Evolutionary conservation across 2,888 invertebrate species (phyloP).

Genomic region (Pandemis cinnamomeana): DNA sequence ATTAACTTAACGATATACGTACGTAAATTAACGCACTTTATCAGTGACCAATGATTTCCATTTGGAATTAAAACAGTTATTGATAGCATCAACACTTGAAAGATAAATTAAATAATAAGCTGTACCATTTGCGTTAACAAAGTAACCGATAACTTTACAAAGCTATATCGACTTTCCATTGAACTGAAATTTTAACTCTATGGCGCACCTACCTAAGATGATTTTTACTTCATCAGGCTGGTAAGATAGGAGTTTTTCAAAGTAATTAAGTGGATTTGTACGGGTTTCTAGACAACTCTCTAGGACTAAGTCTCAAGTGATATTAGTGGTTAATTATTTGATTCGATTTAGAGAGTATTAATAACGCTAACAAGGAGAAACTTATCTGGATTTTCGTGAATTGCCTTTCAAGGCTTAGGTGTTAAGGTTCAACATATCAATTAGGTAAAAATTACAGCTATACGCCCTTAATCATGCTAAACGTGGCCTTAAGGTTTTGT

Average conservation of each 20-base stretch:
- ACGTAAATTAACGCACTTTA: background rate
- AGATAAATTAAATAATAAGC: background rate
- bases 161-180: background rate
- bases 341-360: background rate
- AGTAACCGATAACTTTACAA: background rate
- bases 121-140: background rate
- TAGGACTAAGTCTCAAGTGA: background rate
- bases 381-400: background rate
- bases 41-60: slow-evolving; percentile 4
- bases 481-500: too few relatives aligned
- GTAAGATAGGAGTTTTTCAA: background rate
- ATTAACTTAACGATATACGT: background rate
- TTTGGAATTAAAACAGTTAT: background rate
- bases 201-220: background rate
- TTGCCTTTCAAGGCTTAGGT: background rate
- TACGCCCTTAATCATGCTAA: too few relatives aligned
- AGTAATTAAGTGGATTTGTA: background rate
- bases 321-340: background rate
- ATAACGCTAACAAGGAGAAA: background rate
- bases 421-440: too few relatives aligned
- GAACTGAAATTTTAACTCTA: background rate
- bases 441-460: too few relatives aligned
- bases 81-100: slow-evolving; percentile 23
- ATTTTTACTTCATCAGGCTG: background rate
- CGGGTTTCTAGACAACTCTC: background rate